Evolutionary conservation across 2,888 invertebrate species (phyloP).

Genomic region (Athripsodes cinereus): DNA sequence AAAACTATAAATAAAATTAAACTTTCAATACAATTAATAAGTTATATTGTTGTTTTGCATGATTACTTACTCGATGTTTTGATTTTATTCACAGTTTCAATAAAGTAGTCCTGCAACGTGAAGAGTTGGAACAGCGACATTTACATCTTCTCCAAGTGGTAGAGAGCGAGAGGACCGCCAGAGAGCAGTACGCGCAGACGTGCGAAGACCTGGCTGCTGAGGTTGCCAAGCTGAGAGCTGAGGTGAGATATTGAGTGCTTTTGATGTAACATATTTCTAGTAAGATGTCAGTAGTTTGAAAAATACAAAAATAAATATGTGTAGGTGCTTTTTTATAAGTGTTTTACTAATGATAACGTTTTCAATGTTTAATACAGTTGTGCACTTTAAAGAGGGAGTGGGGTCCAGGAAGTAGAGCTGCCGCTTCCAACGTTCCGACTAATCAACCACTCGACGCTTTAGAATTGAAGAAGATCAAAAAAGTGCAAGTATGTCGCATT

Average conservation of each 20-base stretch:
- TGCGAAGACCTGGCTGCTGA: slow-evolving; percentile 85
- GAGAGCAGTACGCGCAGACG: slow-evolving; percentile 90
- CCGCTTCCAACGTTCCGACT: slow-evolving; percentile 38
- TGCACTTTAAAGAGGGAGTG: slow-evolving; percentile 77
- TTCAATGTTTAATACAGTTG: too few species aligned
- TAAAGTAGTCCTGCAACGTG: slow-evolving; percentile 81
- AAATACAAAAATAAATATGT: too few species aligned
- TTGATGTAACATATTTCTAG: too few species aligned
- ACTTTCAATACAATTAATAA: too few species aligned
- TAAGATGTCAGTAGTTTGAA: too few species aligned
- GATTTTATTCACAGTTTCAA: slow-evolving; percentile 76
- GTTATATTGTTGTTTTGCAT: too few species aligned
- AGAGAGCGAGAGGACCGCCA: slow-evolving; percentile 86
- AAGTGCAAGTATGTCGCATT: slow-evolving; percentile 48
- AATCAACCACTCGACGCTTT: slow-evolving; percentile 43
- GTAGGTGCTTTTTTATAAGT: too few species aligned
- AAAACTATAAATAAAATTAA: too few species aligned
- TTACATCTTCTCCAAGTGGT: slow-evolving; percentile 82
- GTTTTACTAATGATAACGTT: too few species aligned
- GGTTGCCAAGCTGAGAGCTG: slow-evolving; percentile 80
- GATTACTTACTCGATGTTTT: too few species aligned
- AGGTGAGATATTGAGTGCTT: too few species aligned
- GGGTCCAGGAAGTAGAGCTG: slow-evolving; percentile 47
- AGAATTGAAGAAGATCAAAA: slow-evolving; percentile 85
- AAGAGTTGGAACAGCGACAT: slow-evolving; percentile 88